A percentile compares a stretch with the other conserved stretches of the same genome.
phyloP scores from a whole-genome alignment of 2,888 invertebrate genomes.

The Aplocera efformata region DNA sequence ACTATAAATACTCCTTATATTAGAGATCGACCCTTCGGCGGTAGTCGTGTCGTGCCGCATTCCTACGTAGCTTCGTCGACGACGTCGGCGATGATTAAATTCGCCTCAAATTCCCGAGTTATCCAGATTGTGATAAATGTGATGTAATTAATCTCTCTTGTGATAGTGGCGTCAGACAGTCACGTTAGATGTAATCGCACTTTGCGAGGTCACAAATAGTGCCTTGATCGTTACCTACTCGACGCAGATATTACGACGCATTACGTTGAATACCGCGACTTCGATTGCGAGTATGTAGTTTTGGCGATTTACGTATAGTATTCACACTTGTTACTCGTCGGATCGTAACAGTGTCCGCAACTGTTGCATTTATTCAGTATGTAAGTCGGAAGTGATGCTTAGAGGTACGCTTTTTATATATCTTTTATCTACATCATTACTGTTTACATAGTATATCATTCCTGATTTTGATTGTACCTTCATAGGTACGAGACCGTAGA shows the following conservation, averaged over 20 bases:
- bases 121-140: constrained; percentile 75
- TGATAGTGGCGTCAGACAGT: constrained; percentile 75
- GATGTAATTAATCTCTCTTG: constrained; percentile 72
- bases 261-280: constrained; percentile 38
- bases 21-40: constrained; percentile 39
- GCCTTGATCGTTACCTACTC: constrained; percentile 63
- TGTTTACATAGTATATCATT: constrained; percentile 69
- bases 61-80: constrained; percentile 21
- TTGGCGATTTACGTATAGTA: constrained; percentile 60
- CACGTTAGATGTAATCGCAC: constrained; percentile 70
- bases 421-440: constrained; percentile 73
- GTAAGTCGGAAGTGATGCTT: constrained; percentile 69
- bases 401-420: constrained; percentile 69
- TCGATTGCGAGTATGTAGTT: constrained; percentile 45
- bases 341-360: constrained; percentile 53
- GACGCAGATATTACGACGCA: constrained; percentile 40
- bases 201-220: constrained; percentile 45
- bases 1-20: constrained; percentile 47
- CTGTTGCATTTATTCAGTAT: constrained; percentile 74
- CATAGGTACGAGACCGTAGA: constrained; percentile 34
- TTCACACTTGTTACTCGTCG: constrained; percentile 51
- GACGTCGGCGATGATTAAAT: constrained; percentile 29
- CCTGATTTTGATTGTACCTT: constrained; percentile 51
- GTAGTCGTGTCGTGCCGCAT: constrained; percentile 16
- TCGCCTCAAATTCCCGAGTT: constrained; percentile 52